These are phyloP conservation scores for Rambutsinella grinnellia DNA, from an alignment of 2,888 invertebrate genomes.

Conservation along the genomic window DNA sequence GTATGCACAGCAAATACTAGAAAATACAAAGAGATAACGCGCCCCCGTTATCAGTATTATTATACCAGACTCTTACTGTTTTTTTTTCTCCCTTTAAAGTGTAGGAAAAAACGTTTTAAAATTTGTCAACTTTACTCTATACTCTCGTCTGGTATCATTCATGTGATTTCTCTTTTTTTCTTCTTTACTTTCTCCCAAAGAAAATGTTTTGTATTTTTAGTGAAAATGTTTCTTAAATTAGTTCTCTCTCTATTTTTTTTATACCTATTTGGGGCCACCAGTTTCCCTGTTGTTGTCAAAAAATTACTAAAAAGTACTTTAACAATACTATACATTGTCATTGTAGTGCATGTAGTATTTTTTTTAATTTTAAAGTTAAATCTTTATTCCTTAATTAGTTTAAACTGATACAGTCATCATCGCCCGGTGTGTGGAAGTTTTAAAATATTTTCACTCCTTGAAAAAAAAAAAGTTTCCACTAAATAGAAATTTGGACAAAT, in stretches of 20 bases:
- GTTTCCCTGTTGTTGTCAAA: slow-evolving; percentile 53
- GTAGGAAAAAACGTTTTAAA: slow-evolving; percentile 4
- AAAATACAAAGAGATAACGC: slow-evolving; percentile 1
- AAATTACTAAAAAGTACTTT: slow-evolving; percentile 1
- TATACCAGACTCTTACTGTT: slow-evolving; percentile 47
- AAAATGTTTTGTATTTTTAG: not conserved
- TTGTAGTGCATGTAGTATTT: slow-evolving; percentile 23
- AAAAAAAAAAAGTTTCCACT: too few species aligned
- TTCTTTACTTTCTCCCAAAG: not conserved
- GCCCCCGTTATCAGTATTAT: slow-evolving; percentile 13
- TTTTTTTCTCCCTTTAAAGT: too few species aligned
- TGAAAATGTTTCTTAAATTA: not conserved
- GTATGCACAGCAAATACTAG: not conserved
- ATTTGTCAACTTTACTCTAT: too few species aligned
- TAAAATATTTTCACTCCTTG: too few species aligned
- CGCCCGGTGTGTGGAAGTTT: too few species aligned
- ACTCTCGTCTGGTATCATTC: too few species aligned
- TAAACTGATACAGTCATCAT: too few species aligned
- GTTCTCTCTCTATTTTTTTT: slow-evolving; percentile 1
- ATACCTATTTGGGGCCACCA: slow-evolving; percentile 39
- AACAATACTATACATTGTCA: slow-evolving; percentile 16
- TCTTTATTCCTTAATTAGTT: too few species aligned
- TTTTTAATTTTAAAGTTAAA: too few species aligned
- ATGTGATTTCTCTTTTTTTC: not conserved
- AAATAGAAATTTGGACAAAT: too few species aligned